Conservation (phyloP, 1,140 invertebrate species). For the Drosophila miranda region DNA sequence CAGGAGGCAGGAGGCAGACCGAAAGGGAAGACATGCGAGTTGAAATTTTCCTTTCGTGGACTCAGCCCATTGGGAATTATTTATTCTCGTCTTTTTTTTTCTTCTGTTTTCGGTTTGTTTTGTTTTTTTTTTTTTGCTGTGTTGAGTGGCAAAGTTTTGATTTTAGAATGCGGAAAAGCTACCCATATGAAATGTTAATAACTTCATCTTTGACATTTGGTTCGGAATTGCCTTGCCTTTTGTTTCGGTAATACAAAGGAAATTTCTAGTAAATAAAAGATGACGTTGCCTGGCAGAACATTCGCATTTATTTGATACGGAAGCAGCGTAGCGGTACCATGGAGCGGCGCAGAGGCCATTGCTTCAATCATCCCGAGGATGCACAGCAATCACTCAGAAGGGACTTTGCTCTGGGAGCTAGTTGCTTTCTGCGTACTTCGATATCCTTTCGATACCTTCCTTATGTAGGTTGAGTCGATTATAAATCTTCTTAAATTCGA, state of each 20-base stretch:
- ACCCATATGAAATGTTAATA: too few relatives aligned
- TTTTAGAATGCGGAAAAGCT: slow-evolving; percentile 24
- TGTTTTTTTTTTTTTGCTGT: too few relatives aligned
- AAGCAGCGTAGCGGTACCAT: not conserved
- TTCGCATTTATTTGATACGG: slow-evolving; percentile 1
- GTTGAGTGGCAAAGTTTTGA: slow-evolving; percentile 30
- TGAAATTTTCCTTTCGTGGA: slow-evolving; percentile 12
- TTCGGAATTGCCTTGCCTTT: not conserved
- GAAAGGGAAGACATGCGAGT: slow-evolving; percentile 19
- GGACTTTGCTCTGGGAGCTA: too few relatives aligned
- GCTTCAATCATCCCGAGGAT: too few relatives aligned
- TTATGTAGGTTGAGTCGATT: too few relatives aligned
- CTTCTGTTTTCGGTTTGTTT: slow-evolving; percentile 8
- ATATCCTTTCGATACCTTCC: too few relatives aligned
- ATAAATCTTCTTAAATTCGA: too few relatives aligned
- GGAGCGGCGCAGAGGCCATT: too few relatives aligned
- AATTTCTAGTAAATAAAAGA: slow-evolving; percentile 1
- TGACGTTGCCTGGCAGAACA: not conserved
- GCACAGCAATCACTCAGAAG: too few relatives aligned
- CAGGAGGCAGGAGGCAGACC: not conserved
- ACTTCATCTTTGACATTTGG: slow-evolving; percentile 14
- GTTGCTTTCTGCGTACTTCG: too few relatives aligned
- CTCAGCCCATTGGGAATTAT: slow-evolving; percentile 19
- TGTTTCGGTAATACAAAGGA: not conserved
- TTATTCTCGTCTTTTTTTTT: slow-evolving; percentile 8